phyloP scores from a whole-genome alignment of 1,140 invertebrate species.

The Pachypeltis micranthus region DNA sequence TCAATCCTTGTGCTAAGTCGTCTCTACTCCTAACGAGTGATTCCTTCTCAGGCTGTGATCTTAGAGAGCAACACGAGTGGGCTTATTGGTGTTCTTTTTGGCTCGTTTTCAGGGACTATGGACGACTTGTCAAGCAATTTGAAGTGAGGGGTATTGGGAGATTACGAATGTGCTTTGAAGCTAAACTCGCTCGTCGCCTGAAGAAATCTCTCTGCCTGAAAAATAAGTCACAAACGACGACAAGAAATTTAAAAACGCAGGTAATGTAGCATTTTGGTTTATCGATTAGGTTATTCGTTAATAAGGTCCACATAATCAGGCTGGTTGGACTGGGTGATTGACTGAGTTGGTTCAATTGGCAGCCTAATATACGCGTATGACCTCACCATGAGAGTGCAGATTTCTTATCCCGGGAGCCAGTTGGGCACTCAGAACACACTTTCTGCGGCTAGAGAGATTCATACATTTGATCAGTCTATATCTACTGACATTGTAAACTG shows the following conservation, averaged over 20 bases:
- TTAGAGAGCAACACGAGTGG: too few species aligned
- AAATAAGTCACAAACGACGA: background rate
- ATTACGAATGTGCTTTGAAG: conserved; percentile 17
- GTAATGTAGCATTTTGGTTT: background rate
- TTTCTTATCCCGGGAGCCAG: too few species aligned
- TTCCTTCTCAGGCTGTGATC: too few species aligned
- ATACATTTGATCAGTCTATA: too few species aligned
- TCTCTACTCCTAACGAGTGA: too few species aligned
- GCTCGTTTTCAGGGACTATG: conserved; percentile 14
- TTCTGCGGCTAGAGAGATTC: too few species aligned
- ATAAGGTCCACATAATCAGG: background rate
- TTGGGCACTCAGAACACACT: too few species aligned
- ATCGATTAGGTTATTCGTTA: background rate
- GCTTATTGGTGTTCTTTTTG: too few species aligned
- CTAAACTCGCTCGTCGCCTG: conserved; percentile 12
- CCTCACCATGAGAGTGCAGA: too few species aligned
- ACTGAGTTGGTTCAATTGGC: background rate
- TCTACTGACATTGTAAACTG: too few species aligned
- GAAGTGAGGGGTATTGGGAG: conserved; percentile 19
- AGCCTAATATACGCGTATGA: background rate
- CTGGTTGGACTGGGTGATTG: background rate
- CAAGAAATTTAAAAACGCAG: background rate
- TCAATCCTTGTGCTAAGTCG: too few species aligned
- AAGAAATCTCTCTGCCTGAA: background rate
- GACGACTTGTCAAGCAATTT: conserved; percentile 12